Percentiles rank a stretch among this genome's conserved stretches.
phyloP scores from a whole-genome alignment of 23 tunicate species.

The Ascidia mentula region DNA sequence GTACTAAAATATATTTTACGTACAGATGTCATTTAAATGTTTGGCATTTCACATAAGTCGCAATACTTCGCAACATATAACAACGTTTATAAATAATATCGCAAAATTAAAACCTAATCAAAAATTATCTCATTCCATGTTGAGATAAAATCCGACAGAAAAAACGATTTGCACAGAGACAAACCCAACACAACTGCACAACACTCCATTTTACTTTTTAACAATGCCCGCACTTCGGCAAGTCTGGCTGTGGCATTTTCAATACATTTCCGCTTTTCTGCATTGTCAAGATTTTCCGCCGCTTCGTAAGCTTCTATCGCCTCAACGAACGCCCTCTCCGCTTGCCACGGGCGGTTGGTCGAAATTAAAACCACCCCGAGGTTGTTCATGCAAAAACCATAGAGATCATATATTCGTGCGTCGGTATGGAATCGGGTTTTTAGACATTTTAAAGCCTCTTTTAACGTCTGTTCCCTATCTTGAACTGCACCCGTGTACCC shows the following conservation, averaged over 20 bases:
- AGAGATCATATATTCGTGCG: neutral
- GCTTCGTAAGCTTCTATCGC: neutral
- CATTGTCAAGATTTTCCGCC: neutral
- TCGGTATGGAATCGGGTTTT: neutral
- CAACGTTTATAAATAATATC: no score
- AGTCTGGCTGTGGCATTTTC: neutral
- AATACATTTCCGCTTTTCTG: neutral
- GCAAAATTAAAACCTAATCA: neutral
- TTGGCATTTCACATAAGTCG: no score
- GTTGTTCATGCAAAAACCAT: conserved; percentile 10
- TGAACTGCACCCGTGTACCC: neutral
- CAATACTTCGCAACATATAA: no score
- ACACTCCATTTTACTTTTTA: neutral
- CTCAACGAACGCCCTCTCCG: neutral
- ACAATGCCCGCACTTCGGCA: neutral
- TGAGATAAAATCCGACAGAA: neutral
- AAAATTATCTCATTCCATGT: neutral
- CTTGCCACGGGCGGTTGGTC: neutral
- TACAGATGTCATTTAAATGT: no score
- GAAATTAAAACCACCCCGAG: neutral
- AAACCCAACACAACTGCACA: neutral
- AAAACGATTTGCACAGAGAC: neutral
- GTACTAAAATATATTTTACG: no score
- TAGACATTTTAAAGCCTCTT: neutral
- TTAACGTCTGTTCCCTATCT: neutral